Base-by-base conservation (phyloP, 2,113 vertebrate species). In the Anas platyrhynchos region DNA sequence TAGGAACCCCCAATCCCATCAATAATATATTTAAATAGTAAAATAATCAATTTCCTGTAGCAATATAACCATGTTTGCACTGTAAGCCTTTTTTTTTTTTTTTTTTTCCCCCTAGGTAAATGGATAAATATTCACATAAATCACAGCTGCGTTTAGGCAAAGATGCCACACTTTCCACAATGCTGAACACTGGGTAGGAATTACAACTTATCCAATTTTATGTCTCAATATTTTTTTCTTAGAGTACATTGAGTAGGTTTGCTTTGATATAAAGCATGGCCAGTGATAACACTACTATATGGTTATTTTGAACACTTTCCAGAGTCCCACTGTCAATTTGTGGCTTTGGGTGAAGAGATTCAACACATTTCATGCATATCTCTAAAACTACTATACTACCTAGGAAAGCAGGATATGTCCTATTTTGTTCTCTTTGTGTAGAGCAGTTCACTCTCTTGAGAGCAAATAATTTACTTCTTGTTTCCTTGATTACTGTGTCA, bases 391-490 rank as follows among this genome's bases (percentile, higher is more conserved):
- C 46, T 46, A 1, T 21, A 13, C 25, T 59, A 46, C 25, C 36
- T 31, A 36, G 46, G 22, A 43, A 67, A 81, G 78, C 18, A 81
- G 22, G 36, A 72, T 71, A 52, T 21, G 83, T 88, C 83, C 73
- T 86, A 38, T 65, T 92, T 88, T 55, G 36, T 71, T 61, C 6
- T 1, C 76, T 91, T 74, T 72, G 61, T 50, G 32, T 65, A n/a
- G 61, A 83, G 74, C 15, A 83, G 32, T 72, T 87, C 73, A 27
- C 27, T 71, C 65, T 90, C 77, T 11, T 56, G 77, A 92, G 80
- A 95, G 31, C 36, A 91, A 88, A 55, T 65, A 31, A 7, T 89
- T 75, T 17, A 75, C 46, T 43, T 88, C 92, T 84, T 77, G 32
- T 80, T 93, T 93, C 80, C 50, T 75, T 71, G 76, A 86, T 67